Percentiles rank a stretch among this genome's conserved stretches.
Evolutionary conservation across 1,140 invertebrate species (phyloP).

Genomic region (Drosophila tsacasi): DNA sequence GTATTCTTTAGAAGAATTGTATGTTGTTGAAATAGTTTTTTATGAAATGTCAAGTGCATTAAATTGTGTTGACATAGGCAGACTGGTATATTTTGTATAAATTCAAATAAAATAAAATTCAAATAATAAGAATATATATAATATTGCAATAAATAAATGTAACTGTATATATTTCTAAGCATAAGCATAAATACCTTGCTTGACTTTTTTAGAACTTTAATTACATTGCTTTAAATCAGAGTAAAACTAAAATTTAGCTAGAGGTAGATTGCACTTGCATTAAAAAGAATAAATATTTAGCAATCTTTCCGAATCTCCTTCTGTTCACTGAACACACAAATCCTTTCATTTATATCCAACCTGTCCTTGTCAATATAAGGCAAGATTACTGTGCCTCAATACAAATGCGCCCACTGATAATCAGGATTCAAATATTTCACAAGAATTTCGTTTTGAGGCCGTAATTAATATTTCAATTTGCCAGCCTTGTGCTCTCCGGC

Average conservation of each 20-base stretch:
- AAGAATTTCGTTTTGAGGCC: neutral
- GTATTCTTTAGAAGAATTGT: neutral
- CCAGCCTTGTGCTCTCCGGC: neutral
- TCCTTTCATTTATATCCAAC: neutral
- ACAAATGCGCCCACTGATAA: neutral
- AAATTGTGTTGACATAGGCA: neutral
- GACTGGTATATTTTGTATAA: neutral
- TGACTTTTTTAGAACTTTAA: neutral
- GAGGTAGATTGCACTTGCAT: neutral
- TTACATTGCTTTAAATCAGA: neutral
- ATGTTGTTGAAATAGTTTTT: neutral
- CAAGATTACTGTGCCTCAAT: neutral
- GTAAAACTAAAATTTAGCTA: neutral
- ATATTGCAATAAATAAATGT: neutral
- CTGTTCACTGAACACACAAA: slow-evolving; percentile 1
- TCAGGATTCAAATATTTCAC: slow-evolving; percentile 8
- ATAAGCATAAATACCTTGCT: neutral
- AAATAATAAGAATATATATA: neutral
- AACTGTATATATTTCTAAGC: neutral
- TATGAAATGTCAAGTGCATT: neutral
- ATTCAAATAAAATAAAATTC: neutral
- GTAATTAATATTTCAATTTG: slow-evolving; percentile 39
- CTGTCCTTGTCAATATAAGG: neutral
- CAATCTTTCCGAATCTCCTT: neutral
- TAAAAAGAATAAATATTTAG: neutral